Base-by-base conservation (phyloP, 2,888 invertebrate species). In the Ennomos quercinarius region DNA sequence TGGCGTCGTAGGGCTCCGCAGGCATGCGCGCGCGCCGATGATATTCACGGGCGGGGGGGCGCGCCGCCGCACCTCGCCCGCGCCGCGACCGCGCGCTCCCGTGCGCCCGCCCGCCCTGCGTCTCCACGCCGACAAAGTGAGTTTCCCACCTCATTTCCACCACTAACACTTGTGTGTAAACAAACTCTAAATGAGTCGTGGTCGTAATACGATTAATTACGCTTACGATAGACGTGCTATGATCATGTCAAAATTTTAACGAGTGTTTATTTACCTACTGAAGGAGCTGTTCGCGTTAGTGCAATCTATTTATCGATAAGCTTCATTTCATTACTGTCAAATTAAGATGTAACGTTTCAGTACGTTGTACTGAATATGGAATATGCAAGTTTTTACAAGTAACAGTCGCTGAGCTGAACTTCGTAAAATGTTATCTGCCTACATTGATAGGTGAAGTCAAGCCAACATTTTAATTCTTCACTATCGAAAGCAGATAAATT, bases 11-110 rank as follows among this genome's bases (percentile, higher is more conserved):
- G 66, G 64, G 65, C 60, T 42, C 48, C 61, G 66, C 67, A 49
- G 64, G 63, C 66, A 85, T 87, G 87, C 81, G 81, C 81, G 74
- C 73, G 78, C 77, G 80, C 78, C 85, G 87, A 93, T 93, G 93
- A 93, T 93, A 83, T 93, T 93, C 87, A 93, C 92, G 78, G 90
- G 91, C 89, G 90, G 89, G 87, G 89, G 91, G 84, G 89, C 89
- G 84, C 92, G 92, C 75, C 90, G 93, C 68, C 90, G 91, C 78
- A 74, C 86, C 75, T 86, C 90, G 82, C 83, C 90, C 77, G 88
- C 90, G 80, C 87, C 65, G 35, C 80, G 74, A 77, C 76, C 78
- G 74, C 76, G 78, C 80, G 68, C 71, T 61, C 68, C 71, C 71
- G 65, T 73, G 76, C 83, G 77, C 78, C 77, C 78, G 78, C 77